phyloP scores from a whole-genome alignment of 2,888 invertebrate genomes.

The Gymnosoma rotundatum region DNA sequence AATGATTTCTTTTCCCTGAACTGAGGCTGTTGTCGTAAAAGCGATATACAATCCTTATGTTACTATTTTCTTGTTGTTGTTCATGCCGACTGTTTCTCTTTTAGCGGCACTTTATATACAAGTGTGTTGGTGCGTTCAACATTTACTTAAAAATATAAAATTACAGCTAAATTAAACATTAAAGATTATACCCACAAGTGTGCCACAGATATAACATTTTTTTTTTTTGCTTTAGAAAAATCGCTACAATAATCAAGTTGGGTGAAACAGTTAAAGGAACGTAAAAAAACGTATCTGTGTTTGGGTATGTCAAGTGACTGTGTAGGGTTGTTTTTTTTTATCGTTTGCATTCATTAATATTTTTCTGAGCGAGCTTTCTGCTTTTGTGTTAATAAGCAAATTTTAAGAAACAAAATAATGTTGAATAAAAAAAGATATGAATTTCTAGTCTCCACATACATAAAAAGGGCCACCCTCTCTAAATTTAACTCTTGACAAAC shows the following conservation, averaged over 20 bases:
- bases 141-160: constrained; percentile 64
- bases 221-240: constrained; percentile 16
- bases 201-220: constrained; percentile 59
- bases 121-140: constrained; percentile 1
- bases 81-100: background rate
- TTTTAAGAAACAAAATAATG: constrained; percentile 43
- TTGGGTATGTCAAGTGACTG: constrained; percentile 38
- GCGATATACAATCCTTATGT: constrained; percentile 29
- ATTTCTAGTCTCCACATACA: constrained; percentile 52
- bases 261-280: constrained; percentile 13
- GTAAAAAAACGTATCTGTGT: background rate
- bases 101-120: background rate
- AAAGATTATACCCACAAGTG: constrained; percentile 70
- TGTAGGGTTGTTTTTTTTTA: constrained; percentile 33
- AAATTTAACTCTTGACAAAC: constrained; percentile 1
- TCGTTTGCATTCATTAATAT: background rate
- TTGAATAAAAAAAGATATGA: constrained; percentile 17
- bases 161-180: constrained; percentile 64
- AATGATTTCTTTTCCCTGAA: constrained; percentile 21
- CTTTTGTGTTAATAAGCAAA: constrained; percentile 59
- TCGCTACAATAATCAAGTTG: background rate
- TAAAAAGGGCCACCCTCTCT: constrained; percentile 36
- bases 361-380: background rate
- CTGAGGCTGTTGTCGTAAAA: background rate
- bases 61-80: background rate